Conservation (phyloP, 2,113 vertebrate genomes). For the Lontra canadensis region DNA sequence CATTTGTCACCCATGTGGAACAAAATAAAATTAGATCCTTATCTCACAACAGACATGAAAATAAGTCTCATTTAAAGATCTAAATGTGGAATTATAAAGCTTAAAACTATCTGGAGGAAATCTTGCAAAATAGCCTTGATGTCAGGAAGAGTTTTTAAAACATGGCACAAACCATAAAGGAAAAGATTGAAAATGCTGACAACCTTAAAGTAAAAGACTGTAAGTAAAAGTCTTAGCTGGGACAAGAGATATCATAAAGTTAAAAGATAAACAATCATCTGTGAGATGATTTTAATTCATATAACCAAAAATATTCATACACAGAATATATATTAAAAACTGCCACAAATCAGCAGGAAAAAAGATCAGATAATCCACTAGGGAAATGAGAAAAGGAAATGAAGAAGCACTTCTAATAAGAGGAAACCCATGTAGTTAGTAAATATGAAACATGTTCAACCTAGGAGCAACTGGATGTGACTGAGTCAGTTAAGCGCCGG, state of each 20-base stretch:
- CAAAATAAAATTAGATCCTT: slow-evolving; percentile 4
- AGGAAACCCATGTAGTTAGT: not conserved
- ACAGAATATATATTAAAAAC: not conserved
- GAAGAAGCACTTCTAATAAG: not conserved
- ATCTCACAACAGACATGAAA: not conserved
- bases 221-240: slow-evolving; percentile 16
- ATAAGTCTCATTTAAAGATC: not conserved
- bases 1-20: not conserved
- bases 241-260: not conserved
- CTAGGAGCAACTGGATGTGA: not conserved
- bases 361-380: not conserved
- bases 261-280: not conserved
- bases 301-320: not conserved
- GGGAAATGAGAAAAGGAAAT: not conserved
- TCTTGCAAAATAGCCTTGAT: not conserved
- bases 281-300: not conserved
- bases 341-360: not conserved
- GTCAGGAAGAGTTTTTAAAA: not conserved
- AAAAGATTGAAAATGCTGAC: not conserved
- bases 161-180: not conserved
- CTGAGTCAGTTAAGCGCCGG: not conserved
- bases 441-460: not conserved
- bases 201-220: slow-evolving; percentile 13
- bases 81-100: not conserved
- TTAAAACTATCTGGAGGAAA: not conserved